Evolutionary conservation across 2,888 invertebrate species (phyloP).

Genomic region (Phanerotoma sp.): DNA sequence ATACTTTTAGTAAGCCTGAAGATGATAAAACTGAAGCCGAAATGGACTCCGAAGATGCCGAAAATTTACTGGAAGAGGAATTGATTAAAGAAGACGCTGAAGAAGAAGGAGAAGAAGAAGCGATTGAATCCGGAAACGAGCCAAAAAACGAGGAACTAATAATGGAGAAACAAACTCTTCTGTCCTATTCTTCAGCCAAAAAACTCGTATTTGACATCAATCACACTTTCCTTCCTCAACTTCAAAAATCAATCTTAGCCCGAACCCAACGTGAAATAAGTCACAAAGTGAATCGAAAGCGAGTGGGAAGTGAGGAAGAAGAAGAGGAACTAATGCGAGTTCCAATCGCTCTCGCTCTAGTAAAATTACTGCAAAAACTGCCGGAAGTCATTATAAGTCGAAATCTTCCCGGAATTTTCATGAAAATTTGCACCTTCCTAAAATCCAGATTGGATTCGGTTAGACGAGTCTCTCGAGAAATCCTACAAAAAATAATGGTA

Average conservation of each 20-base stretch:
- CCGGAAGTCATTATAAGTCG: conserved; percentile 74
- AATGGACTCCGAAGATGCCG: conserved; percentile 50
- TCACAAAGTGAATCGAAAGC: conserved; percentile 77
- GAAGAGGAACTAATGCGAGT: conserved; percentile 87
- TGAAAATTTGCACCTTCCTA: conserved; percentile 87
- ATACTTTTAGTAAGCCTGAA: conserved; percentile 55
- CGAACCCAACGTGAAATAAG: conserved; percentile 73
- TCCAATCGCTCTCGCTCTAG: conserved; percentile 89
- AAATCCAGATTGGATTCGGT: conserved; percentile 88
- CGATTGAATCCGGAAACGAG: conserved; percentile 20
- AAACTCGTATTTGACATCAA: conserved; percentile 73
- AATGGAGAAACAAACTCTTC: conserved; percentile 59
- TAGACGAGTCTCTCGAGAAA: conserved; percentile 80
- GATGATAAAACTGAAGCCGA: conserved; percentile 40
- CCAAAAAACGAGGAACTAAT: conserved; percentile 29
- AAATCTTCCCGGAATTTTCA: conserved; percentile 81
- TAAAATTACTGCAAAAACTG: conserved; percentile 85
- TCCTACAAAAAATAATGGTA: conserved; percentile 87
- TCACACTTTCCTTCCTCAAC: conserved; percentile 73
- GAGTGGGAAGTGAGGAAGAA: conserved; percentile 72
- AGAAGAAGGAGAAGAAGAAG: conserved; percentile 26
- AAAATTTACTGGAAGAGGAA: conserved; percentile 55
- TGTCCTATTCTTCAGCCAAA: conserved; percentile 73
- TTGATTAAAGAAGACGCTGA: conserved; percentile 48
- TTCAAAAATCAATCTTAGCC: conserved; percentile 72